These are phyloP conservation scores for Synergus japonicus DNA, from an alignment of 2,888 invertebrate species.

Conservation along the genomic window DNA sequence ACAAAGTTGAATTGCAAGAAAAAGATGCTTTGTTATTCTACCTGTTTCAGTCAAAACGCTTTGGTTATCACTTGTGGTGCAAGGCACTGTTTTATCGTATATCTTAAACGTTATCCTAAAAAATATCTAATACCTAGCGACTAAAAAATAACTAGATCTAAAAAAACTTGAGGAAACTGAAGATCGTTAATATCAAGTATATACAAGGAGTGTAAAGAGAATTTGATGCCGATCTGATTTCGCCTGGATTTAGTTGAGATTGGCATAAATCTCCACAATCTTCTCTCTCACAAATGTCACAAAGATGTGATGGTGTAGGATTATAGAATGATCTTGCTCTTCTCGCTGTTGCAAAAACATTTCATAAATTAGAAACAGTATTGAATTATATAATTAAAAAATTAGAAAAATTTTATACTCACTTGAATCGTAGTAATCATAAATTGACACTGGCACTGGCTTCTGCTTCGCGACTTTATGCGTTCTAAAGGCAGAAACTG, in stretches of 20 bases:
- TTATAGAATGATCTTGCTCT: conserved; percentile 91
- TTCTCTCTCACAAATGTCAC: conserved; percentile 90
- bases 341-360: conserved; percentile 80
- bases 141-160: neutral
- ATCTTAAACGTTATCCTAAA: neutral
- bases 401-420: conserved; percentile 43
- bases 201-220: neutral
- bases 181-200: neutral
- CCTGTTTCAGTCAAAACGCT: conserved; percentile 24
- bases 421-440: conserved; percentile 96
- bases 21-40: conserved; percentile 1
- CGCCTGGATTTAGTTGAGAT: conserved; percentile 11
- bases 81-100: conserved; percentile 27
- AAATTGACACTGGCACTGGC: conserved; percentile 90
- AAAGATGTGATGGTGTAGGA: conserved; percentile 84
- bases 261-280: conserved; percentile 80
- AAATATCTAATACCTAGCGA: neutral
- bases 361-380: neutral
- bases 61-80: conserved; percentile 36
- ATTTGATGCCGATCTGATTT: conserved; percentile 11
- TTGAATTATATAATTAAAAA: conserved; percentile 16
- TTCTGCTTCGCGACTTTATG: conserved; percentile 92
- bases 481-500: conserved; percentile 89
- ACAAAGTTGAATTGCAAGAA: neutral
- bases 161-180: conserved; percentile 25